Conservation (phyloP, 2,888 invertebrate species). For the Stegana nigrithorax region DNA sequence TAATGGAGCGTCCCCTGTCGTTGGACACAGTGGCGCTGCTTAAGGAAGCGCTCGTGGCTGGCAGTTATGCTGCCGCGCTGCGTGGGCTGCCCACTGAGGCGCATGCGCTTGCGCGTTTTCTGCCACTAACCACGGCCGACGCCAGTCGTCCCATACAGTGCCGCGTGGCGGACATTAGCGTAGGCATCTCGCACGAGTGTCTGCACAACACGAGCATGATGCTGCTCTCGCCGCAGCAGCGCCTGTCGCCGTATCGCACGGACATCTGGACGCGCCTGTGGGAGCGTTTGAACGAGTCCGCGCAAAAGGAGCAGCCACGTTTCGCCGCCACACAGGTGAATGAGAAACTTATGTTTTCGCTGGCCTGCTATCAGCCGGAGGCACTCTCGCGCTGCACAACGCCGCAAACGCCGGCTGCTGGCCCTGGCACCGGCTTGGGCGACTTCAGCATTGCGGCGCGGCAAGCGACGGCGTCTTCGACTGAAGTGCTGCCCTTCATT, state of each 20-base stretch:
- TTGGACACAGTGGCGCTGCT: conserved; percentile 73
- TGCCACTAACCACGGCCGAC: conserved; percentile 76
- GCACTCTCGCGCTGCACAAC: conserved; percentile 87
- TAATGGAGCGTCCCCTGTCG: conserved; percentile 74
- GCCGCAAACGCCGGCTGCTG: conserved; percentile 78
- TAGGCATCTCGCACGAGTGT: conserved; percentile 79
- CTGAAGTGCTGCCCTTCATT: conserved; percentile 80
- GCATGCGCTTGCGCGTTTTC: conserved; percentile 74
- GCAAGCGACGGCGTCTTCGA: conserved; percentile 67
- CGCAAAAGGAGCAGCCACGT: conserved; percentile 72
- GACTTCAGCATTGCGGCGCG: conserved; percentile 68
- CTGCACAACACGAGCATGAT: conserved; percentile 86
- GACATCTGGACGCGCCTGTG: conserved; percentile 88
- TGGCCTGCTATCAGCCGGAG: conserved; percentile 88
- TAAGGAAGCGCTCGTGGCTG: conserved; percentile 84
- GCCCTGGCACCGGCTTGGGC: conserved; percentile 70
- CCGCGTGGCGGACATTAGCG: conserved; percentile 69
- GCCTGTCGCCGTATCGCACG: conserved; percentile 83
- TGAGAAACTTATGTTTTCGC: conserved; percentile 82
- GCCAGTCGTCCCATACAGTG: conserved; percentile 66
- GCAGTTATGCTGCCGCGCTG: conserved; percentile 78
- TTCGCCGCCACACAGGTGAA: conserved; percentile 79
- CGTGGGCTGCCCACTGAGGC: conserved; percentile 81
- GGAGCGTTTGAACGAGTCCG: conserved; percentile 76
- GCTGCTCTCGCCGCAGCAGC: conserved; percentile 84